Percentiles rank a stretch among this genome's conserved stretches.
These are phyloP conservation scores for Heliconius hermathena DNA, from an alignment of 1,140 invertebrate species.

Conservation along the genomic window DNA sequence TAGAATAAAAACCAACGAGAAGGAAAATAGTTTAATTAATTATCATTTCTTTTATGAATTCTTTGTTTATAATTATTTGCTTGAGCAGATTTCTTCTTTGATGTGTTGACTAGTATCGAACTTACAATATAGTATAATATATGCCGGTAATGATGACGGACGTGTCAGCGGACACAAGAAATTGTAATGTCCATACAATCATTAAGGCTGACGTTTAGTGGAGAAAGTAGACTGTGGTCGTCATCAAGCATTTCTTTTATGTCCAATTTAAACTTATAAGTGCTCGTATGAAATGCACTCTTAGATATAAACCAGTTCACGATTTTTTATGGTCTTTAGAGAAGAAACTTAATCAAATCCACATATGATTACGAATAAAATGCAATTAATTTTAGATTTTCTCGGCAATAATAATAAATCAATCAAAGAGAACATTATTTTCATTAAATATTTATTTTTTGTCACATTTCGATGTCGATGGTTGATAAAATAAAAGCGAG, in stretches of 20 bases:
- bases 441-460: neutral
- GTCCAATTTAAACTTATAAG: conserved; percentile 32
- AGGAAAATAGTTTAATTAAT: neutral
- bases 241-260: conserved; percentile 39
- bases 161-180: conserved; percentile 27
- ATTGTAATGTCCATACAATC: conserved; percentile 40
- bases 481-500: neutral
- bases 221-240: conserved; percentile 40
- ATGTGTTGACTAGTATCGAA: neutral
- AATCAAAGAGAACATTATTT: neutral
- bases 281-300: neutral
- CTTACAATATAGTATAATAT: neutral
- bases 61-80: neutral
- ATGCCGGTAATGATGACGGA: conserved; percentile 32
- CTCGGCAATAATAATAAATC: neutral
- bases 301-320: conserved; percentile 13
- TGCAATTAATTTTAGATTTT: neutral
- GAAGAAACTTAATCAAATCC: neutral
- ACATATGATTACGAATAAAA: neutral
- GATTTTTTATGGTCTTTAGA: neutral
- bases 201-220: conserved; percentile 42
- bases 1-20: neutral
- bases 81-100: neutral
- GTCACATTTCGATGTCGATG: too few species aligned
- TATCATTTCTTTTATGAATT: neutral